Conservation (phyloP, 2,888 invertebrate species). For the Habroteleia sp. region DNA sequence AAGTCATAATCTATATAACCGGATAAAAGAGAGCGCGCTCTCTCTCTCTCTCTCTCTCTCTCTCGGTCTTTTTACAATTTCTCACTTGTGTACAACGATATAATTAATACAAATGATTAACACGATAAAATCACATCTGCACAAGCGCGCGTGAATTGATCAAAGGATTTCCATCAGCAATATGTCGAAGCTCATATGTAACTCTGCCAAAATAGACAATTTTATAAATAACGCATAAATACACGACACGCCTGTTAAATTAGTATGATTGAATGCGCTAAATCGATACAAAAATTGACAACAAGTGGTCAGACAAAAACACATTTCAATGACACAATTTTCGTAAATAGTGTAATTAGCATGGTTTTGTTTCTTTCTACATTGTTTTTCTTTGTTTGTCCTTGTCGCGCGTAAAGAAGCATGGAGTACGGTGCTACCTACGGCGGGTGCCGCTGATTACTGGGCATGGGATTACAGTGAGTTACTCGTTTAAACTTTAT, state of each 20-base stretch:
- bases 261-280: constrained; percentile 54
- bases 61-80: too few species aligned
- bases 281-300: constrained; percentile 24
- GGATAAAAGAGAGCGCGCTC: too few species aligned
- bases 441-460: constrained; percentile 79
- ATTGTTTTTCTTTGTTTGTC: constrained; percentile 72
- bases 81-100: constrained; percentile 1
- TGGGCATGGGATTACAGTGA: constrained; percentile 80
- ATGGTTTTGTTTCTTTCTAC: constrained; percentile 73
- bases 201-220: constrained; percentile 45
- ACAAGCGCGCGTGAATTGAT: constrained; percentile 30
- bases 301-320: constrained; percentile 39
- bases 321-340: constrained; percentile 49
- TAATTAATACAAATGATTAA: constrained; percentile 11
- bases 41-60: too few species aligned
- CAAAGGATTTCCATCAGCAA: constrained; percentile 55
- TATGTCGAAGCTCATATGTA: constrained; percentile 38
- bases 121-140: constrained; percentile 18
- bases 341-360: constrained; percentile 66
- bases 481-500: constrained; percentile 69
- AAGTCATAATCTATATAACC: too few species aligned
- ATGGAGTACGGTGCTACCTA: constrained; percentile 80
- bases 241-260: constrained; percentile 60
- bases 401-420: constrained; percentile 78
- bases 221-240: constrained; percentile 54